A percentile compares a stretch with the other conserved stretches of the same genome.
Conservation (phyloP, 2,113 vertebrate species). For the Seriola rivoliana region DNA sequence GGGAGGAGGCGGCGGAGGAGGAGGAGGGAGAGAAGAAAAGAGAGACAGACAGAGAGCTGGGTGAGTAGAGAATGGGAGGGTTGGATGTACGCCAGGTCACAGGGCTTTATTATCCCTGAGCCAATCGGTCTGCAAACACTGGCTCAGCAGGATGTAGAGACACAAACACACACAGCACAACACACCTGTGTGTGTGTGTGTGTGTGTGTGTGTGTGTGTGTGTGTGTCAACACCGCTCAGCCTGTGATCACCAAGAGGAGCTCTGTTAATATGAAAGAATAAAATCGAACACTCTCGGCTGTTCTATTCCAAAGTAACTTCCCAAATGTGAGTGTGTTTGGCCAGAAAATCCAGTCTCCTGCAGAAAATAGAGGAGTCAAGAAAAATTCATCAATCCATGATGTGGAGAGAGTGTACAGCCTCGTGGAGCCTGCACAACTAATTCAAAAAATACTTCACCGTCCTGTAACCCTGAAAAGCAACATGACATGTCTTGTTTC, state of each 20-base stretch:
- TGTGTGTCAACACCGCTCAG: slow-evolving; percentile 29
- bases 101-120: slow-evolving; percentile 69
- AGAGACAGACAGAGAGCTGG: slow-evolving; percentile 31
- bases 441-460: not conserved
- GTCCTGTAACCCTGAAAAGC: not conserved
- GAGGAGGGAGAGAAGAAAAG: not conserved
- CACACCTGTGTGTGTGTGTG: slow-evolving; percentile 52
- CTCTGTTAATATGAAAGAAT: slow-evolving; percentile 24
- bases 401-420: not conserved
- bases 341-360: not conserved
- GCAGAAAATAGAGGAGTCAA: not conserved
- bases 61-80: slow-evolving; percentile 57
- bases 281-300: slow-evolving; percentile 2
- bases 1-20: not conserved
- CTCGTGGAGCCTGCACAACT: not conserved
- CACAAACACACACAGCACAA: slow-evolving; percentile 43
- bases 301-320: slow-evolving; percentile 8
- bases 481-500: too few species aligned
- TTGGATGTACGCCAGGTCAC: slow-evolving; percentile 76
- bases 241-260: slow-evolving; percentile 31
- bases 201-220: slow-evolving; percentile 28
- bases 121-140: slow-evolving; percentile 73
- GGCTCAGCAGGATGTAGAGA: slow-evolving; percentile 70
- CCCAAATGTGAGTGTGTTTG: not conserved
- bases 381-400: not conserved